A percentile compares a stretch with the other conserved stretches of the same genome.
Evolutionary conservation across 2,797 vertebrate genomes (phyloP).

Genomic region (Manis javanica): DNA sequence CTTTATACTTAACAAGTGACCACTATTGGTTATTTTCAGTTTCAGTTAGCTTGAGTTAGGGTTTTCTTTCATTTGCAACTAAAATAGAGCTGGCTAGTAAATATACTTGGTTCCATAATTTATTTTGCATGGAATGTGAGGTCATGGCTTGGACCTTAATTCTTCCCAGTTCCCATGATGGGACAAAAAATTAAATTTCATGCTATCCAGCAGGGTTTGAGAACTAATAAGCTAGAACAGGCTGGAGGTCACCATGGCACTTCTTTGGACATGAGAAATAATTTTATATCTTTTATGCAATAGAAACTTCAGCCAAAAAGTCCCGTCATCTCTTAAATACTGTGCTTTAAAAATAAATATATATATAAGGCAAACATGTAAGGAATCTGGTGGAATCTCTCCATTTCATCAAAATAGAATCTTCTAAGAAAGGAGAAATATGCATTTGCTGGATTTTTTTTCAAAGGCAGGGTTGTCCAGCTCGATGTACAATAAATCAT

Average conservation of each 20-base stretch:
- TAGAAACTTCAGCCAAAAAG: background rate
- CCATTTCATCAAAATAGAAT: constrained; percentile 46
- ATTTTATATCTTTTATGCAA: background rate
- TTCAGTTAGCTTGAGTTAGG: background rate
- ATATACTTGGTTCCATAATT: background rate
- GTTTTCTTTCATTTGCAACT: constrained; percentile 23
- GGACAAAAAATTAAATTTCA: constrained; percentile 69
- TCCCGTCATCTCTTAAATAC: background rate
- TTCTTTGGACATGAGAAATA: background rate
- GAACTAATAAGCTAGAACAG: constrained; percentile 27
- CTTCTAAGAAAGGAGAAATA: constrained; percentile 34
- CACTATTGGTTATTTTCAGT: background rate
- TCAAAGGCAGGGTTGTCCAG: constrained; percentile 37
- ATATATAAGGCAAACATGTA: background rate
- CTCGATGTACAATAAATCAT: constrained; percentile 53
- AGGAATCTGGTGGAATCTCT: constrained; percentile 39
- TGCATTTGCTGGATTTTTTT: background rate
- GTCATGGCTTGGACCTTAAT: constrained; percentile 7
- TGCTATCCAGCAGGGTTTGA: constrained; percentile 52
- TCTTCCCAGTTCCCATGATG: constrained; percentile 47
- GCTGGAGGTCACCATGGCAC: background rate
- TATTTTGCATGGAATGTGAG: constrained; percentile 54
- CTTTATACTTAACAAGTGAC: background rate
- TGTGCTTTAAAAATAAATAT: background rate
- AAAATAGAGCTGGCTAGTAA: background rate